Conservation (phyloP, 1,140 invertebrate genomes). For the Tetramorium alpestre region DNA sequence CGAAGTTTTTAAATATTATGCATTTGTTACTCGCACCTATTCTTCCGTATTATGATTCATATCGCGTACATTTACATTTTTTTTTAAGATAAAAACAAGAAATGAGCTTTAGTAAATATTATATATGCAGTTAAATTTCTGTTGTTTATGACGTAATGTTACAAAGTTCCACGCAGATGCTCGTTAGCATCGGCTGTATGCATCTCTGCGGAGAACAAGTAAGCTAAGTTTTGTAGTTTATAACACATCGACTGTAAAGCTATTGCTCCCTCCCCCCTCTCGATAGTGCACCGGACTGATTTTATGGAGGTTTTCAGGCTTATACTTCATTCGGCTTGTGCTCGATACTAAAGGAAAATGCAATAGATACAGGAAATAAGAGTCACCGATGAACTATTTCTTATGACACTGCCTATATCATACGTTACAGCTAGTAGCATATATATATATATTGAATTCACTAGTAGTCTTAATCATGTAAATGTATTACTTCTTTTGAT, state of each 20-base stretch:
- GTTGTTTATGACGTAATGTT: constrained; percentile 31
- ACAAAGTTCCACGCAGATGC: constrained; percentile 21
- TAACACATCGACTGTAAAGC: constrained; percentile 43
- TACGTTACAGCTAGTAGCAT: constrained; percentile 71
- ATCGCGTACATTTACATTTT: constrained; percentile 13
- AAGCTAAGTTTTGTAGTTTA: constrained; percentile 49
- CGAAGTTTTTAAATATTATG: constrained; percentile 16
- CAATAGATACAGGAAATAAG: constrained; percentile 68
- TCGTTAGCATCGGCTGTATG: background rate
- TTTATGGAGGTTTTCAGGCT: constrained; percentile 70
- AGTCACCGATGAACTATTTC: constrained; percentile 67
- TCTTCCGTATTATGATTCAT: background rate
- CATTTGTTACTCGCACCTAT: constrained; percentile 43
- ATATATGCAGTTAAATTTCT: constrained; percentile 41
- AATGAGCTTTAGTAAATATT: constrained; percentile 30
- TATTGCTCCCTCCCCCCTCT: background rate
- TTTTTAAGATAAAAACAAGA: constrained; percentile 3
- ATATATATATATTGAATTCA: constrained; percentile 62
- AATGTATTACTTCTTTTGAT: constrained; percentile 66
- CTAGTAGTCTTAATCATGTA: constrained; percentile 59
- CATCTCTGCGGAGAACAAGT: constrained; percentile 3
- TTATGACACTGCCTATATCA: constrained; percentile 77
- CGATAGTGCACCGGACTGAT: constrained; percentile 34
- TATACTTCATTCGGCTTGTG: constrained; percentile 67
- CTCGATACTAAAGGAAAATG: constrained; percentile 67